Conservation (phyloP, 2,113 vertebrate genomes). For the Grantiella picta region DNA sequence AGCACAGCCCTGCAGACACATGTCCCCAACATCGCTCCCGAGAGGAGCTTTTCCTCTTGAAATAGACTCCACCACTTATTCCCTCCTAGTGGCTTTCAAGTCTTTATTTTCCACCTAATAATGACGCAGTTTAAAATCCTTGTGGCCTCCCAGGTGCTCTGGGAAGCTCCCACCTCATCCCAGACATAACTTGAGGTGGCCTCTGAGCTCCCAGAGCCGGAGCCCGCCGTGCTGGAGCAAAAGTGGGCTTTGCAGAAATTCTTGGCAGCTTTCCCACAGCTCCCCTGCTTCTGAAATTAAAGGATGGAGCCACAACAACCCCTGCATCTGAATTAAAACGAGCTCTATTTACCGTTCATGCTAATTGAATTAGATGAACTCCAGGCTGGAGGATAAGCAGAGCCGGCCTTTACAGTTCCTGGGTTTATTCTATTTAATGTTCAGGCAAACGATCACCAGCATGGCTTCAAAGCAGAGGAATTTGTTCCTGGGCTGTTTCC, state of each 20-base stretch:
- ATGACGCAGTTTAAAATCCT: rapidly evolving
- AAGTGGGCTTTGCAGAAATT: background rate
- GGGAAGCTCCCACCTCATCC: background rate
- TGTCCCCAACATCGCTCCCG: background rate
- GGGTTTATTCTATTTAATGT: background rate
- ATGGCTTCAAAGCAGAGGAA: background rate
- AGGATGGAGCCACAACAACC: background rate
- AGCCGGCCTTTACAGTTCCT: background rate
- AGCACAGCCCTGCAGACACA: background rate
- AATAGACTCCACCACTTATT: background rate
- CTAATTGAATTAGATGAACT: slow-evolving; percentile 25
- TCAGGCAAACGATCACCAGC: background rate
- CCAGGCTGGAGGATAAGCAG: slow-evolving; percentile 11
- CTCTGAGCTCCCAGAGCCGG: background rate
- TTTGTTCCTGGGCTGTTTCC: background rate
- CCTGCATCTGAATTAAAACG: background rate
- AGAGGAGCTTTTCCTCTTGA: background rate
- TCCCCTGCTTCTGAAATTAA: background rate
- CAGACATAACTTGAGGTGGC: background rate
- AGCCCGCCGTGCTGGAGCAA: background rate
- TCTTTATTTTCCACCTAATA: background rate
- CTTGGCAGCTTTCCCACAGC: background rate
- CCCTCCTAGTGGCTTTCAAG: background rate
- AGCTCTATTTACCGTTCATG: background rate
- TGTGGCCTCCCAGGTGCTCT: background rate